A percentile compares a stretch with the other conserved stretches of the same genome.
Conservation (phyloP, 2,888 invertebrate species). For the Oegoconia quadripuncta region DNA sequence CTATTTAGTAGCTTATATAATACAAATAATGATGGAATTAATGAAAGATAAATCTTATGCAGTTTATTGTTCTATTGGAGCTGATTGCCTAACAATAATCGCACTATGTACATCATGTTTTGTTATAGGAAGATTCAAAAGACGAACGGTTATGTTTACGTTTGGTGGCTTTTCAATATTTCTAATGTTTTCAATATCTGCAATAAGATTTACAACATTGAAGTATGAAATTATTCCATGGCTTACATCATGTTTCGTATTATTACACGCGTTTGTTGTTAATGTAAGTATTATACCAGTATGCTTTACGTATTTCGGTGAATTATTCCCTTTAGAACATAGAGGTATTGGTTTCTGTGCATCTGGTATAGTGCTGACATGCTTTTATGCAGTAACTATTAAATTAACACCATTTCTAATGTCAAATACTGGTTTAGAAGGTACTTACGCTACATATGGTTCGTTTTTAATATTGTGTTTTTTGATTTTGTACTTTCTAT, state of each 20-base stretch:
- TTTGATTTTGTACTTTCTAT: constrained; percentile 27
- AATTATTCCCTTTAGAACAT: constrained; percentile 42
- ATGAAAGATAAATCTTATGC: constrained; percentile 30
- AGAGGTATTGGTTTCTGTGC: constrained; percentile 33
- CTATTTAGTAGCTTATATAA: constrained; percentile 34
- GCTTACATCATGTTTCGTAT: constrained; percentile 30
- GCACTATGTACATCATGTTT: constrained; percentile 30
- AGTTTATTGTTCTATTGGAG: constrained; percentile 33
- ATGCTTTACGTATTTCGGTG: constrained; percentile 31
- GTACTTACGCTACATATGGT: constrained; percentile 35
- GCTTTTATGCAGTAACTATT: constrained; percentile 29
- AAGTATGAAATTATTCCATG: no score
- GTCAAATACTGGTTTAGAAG: constrained; percentile 27
- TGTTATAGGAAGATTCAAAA: constrained; percentile 28
- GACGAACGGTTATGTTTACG: constrained; percentile 33
- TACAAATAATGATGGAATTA: constrained; percentile 36
- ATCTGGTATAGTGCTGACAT: constrained; percentile 33
- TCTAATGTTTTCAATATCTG: constrained; percentile 32
- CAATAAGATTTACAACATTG: constrained; percentile 22
- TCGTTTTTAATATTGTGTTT: constrained; percentile 26
- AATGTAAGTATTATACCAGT: constrained; percentile 35
- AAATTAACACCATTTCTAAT: constrained; percentile 40
- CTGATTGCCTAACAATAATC: constrained; percentile 30
- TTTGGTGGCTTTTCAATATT: constrained; percentile 26
- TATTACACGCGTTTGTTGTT: constrained; percentile 30